Evolutionary conservation across 2,113 vertebrate genomes (phyloP).

Genomic region (Zapornia atra): DNA sequence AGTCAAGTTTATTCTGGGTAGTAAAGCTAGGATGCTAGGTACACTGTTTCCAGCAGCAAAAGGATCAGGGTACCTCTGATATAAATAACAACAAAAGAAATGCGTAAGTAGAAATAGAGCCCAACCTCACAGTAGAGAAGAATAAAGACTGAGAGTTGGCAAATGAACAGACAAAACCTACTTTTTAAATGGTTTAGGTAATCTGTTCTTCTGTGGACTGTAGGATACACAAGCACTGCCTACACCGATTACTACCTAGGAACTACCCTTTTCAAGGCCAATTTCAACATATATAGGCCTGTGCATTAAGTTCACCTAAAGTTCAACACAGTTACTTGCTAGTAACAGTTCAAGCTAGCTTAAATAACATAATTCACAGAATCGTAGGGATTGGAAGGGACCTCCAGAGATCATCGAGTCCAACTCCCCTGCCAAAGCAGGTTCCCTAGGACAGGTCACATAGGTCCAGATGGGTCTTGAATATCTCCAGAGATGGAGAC

Average conservation of each 20-base stretch:
- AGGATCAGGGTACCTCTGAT: neutral
- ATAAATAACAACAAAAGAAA: neutral
- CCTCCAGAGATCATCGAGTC: no score
- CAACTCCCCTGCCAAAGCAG: no score
- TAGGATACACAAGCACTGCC: rapidly evolving
- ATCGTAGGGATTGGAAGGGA: no score
- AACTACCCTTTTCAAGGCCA: neutral
- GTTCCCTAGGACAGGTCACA: no score
- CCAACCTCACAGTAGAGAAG: neutral
- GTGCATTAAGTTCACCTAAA: neutral
- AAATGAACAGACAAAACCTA: neutral
- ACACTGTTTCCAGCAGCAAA: neutral
- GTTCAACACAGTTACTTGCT: no score
- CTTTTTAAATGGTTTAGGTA: neutral
- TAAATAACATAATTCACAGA: neutral
- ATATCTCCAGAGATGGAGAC: no score
- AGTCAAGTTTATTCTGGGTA: neutral
- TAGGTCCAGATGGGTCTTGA: no score
- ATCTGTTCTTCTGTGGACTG: no score
- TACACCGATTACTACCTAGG: rapidly evolving
- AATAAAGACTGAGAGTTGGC: neutral
- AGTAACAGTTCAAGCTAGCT: neutral
- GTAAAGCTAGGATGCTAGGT: neutral
- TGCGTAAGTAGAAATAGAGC: neutral
- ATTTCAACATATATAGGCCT: rapidly evolving